phyloP scores from a whole-genome alignment of 2,888 invertebrate genomes.

The Galerucella calmariensis region DNA sequence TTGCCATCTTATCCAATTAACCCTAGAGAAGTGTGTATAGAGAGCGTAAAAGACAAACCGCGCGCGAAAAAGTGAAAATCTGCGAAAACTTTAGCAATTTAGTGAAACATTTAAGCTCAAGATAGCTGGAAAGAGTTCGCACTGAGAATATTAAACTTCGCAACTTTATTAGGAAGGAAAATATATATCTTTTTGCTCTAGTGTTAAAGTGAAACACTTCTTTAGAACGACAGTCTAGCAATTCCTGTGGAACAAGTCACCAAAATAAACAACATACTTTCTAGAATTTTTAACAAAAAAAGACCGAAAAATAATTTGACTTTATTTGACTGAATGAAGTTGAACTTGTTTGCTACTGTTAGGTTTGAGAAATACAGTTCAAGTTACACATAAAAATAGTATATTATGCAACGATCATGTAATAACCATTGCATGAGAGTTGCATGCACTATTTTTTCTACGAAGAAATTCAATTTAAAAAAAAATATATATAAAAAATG shows the following conservation, averaged over 20 bases:
- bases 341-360: no score
- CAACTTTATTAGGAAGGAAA: slow-evolving; percentile 22
- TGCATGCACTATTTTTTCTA: no score
- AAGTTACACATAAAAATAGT: no score
- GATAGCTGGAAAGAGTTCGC: slow-evolving; percentile 18
- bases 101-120: slow-evolving; percentile 14
- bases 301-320: no score
- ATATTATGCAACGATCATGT: no score
- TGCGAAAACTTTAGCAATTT: slow-evolving; percentile 16
- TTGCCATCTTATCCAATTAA: slow-evolving; percentile 10
- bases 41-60: slow-evolving; percentile 7
- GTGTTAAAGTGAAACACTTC: neutral
- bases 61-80: slow-evolving; percentile 21
- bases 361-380: no score
- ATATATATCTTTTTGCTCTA: slow-evolving; percentile 15
- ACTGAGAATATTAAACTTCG: slow-evolving; percentile 21
- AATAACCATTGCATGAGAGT: no score
- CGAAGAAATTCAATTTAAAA: no score
- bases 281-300: no score
- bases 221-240: neutral
- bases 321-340: no score
- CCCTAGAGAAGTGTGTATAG: neutral
- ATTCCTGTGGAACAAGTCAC: neutral
- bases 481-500: no score
- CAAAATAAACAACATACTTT: no score